Percentiles rank a stretch among this genome's conserved stretches.
Evolutionary conservation across 1,140 invertebrate species (phyloP).

Genomic region (Mactra quadrangularis): DNA sequence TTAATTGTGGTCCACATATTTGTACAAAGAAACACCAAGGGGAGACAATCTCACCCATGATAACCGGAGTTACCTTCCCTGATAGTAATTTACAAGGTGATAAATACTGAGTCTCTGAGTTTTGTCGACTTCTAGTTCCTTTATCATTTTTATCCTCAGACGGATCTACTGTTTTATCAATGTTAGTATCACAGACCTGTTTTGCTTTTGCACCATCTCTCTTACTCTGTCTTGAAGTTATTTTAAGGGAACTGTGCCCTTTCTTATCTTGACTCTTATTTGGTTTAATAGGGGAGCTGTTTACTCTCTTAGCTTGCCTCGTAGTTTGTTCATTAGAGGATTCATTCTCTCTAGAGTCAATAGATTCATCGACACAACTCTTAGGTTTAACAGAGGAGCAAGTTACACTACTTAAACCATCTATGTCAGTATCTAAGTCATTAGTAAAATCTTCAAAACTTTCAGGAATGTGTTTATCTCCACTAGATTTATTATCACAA

Average conservation of each 20-base stretch:
- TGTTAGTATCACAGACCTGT: neutral
- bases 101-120: neutral
- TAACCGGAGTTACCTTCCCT: slow-evolving; percentile 48
- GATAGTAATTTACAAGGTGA: neutral
- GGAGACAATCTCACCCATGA: slow-evolving; percentile 52
- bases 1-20: slow-evolving; percentile 23
- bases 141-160: neutral
- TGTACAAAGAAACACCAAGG: slow-evolving; percentile 60
- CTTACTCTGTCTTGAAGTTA: neutral
- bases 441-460: no score
- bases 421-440: no score
- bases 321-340: no score
- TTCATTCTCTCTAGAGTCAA: no score
- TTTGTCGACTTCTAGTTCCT: neutral
- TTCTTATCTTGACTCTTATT: no score
- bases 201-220: neutral
- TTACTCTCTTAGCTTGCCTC: no score
- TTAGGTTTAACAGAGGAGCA: no score
- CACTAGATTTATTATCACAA: no score
- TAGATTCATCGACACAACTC: no score
- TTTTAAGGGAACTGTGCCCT: neutral
- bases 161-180: neutral
- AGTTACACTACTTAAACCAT: no score
- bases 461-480: no score
- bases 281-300: no score